phyloP scores from a whole-genome alignment of 1,140 invertebrate genomes.

The Helicoverpa armigera region DNA sequence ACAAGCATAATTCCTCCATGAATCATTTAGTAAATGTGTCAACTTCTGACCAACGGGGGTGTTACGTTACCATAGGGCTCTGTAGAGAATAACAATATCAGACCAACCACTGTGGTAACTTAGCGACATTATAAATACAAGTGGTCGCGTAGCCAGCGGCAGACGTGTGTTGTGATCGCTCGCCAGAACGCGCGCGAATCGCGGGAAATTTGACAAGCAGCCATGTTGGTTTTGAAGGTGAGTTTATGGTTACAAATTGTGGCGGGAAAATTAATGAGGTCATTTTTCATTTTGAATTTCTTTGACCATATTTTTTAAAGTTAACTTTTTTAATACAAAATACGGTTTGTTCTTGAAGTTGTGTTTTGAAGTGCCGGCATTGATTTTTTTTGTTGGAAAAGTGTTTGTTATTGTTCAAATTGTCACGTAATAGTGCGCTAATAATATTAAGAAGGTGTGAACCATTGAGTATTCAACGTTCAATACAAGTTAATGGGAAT shows the following conservation, averaged over 20 bases:
- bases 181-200: constrained; percentile 69
- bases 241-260: constrained; percentile 56
- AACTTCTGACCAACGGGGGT: constrained; percentile 60
- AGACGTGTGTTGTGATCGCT: constrained; percentile 70
- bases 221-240: constrained; percentile 82
- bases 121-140: constrained; percentile 83
- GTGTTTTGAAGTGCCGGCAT: constrained; percentile 8
- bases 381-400: constrained; percentile 15
- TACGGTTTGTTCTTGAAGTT: not conserved
- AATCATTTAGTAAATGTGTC: constrained; percentile 47
- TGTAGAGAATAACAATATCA: constrained; percentile 80
- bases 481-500: constrained; percentile 6
- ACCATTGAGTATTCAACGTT: constrained; percentile 21
- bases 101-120: constrained; percentile 70
- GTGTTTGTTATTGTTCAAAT: constrained; percentile 33
- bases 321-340: not conserved
- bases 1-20: constrained; percentile 26
- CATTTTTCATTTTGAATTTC: not conserved
- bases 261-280: not conserved
- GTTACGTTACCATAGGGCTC: constrained; percentile 77
- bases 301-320: not conserved
- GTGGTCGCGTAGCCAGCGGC: constrained; percentile 57
- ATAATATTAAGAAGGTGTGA: constrained; percentile 11
- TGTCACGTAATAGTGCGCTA: constrained; percentile 29
- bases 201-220: constrained; percentile 79